Evolutionary conservation across 1,140 invertebrate species (phyloP), one percentile per base, ranked within the genome.

Genomic region (Temnothorax curvispinosus): DNA sequence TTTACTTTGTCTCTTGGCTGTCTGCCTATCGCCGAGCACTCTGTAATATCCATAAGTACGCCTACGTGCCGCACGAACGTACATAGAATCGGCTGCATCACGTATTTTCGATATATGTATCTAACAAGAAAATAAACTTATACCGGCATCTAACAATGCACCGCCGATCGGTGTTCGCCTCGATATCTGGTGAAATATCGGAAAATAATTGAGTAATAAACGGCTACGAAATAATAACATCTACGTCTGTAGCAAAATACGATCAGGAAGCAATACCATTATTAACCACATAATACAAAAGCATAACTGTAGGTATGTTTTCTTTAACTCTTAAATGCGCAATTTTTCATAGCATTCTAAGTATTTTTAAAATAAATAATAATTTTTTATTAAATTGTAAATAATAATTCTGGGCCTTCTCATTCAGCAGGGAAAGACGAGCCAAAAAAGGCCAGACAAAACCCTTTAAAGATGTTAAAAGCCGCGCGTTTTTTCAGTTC

Each of bases 1-100:
- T 69, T 89, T 76, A 74, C 87, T 90, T 91, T 90, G 90, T 91
- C 89, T 90, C 85, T 86, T 84, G 76, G 64, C 85, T 86, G 86
- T 62, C 85, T 91, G 86, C 50, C 87, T 90, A 88, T 74, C 88
- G 67, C 52, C 54, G 32, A 69, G 64, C 71, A 85, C 64, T 69
- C 54, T 64, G 32, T 50, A 85, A 58, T 35, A 60, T 74, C 56
- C 50, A n/a, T 32, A 75, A 52, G 65, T 54, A 87, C 38, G 72
- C 41, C 67, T 76, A 69, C 56, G 6, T 27, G 76, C 77, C 11
- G 7, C 27, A 35, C 27, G 32, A 67, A 85, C 9, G 21, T 47
- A 35, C 47, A 15, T 44, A 52, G 38, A n/a, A 65, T 41, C 38
- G 21, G 41, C 21, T 44, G 21, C 15, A 15, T 47, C 41, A 71